Base-by-base conservation (phyloP, 2,888 invertebrate species). In the Agonopterix heracliana region DNA sequence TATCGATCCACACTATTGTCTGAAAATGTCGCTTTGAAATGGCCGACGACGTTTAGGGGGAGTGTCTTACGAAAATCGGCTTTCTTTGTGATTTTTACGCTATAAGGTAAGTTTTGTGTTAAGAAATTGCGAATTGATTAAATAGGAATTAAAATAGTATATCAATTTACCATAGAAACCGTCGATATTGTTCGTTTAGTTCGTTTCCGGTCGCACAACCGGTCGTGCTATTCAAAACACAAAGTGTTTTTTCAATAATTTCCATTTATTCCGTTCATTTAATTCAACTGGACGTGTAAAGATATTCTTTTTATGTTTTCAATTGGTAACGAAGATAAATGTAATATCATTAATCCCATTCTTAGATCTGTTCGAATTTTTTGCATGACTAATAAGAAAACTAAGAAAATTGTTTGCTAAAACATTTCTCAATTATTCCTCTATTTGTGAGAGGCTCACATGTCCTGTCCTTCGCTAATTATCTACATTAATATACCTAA, bases 31-130 rank as follows among this genome's bases (percentile, higher is more conserved):
- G 83, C 81, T 81, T 78, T 81, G 84, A 85, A 87, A 87, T 88
- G 87, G 87, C 87, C 82, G 87, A 85, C 82, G 87, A 85, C 85
- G 78, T 85, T 71, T 88, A 86, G 81, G 85, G 84, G 86, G 87
- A 86, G 87, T 88, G 85, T 83, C 85, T 80, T 71, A 69, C 64
- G 69, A 74, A 82, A 79, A 77, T 78, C 58, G 60, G 61, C 68
- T 74, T 78, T 78, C 68, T 71, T 68, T 64, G 74, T 79, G 74
- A 61, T 71, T 73, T 75, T 66, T 74, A 74, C 68, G 63, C 60
- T 64, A 55, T 64, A 75, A 68, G 75, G 81, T 82, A 60, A 77
- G 81, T 66, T 55, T 55, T 61, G 54, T 62, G 49, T 42, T 50
- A n/a, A 44, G 52, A 54, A 61, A 55, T 54, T 56, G 34, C 41